Evolutionary conservation across 2,888 invertebrate species (phyloP).

Genomic region (Heteropelma amictum): DNA sequence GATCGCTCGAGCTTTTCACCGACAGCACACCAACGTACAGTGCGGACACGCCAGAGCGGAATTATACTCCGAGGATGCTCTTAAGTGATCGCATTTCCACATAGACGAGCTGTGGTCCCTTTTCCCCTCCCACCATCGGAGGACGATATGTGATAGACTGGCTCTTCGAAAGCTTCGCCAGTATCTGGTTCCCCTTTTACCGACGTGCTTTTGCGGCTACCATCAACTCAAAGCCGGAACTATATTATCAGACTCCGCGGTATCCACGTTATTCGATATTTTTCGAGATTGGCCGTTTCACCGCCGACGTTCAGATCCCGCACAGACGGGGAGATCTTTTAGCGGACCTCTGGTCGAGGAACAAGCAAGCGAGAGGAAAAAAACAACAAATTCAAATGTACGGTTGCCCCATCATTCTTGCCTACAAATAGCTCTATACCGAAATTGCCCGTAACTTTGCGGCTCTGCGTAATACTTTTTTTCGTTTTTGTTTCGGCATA

Average conservation of each 20-base stretch:
- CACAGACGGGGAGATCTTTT: neutral
- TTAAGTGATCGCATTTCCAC: slow-evolving; percentile 78
- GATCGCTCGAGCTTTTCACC: slow-evolving; percentile 64
- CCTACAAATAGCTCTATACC: slow-evolving; percentile 46
- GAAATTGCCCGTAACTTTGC: neutral
- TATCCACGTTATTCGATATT: slow-evolving; percentile 50
- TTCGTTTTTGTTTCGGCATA: neutral
- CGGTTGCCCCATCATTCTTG: slow-evolving; percentile 21
- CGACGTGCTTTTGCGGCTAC: slow-evolving; percentile 26
- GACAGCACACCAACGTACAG: slow-evolving; percentile 60
- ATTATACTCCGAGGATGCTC: slow-evolving; percentile 76
- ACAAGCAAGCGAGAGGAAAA: neutral
- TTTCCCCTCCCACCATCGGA: slow-evolving; percentile 52
- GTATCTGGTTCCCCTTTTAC: slow-evolving; percentile 28
- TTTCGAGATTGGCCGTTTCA: slow-evolving; percentile 54
- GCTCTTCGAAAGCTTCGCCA: slow-evolving; percentile 54
- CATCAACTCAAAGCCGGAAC: slow-evolving; percentile 42
- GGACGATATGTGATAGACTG: slow-evolving; percentile 75
- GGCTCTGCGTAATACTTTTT: too few species aligned
- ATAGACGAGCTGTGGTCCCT: slow-evolving; percentile 74
- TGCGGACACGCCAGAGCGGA: slow-evolving; percentile 64
- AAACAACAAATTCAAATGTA: slow-evolving; percentile 49
- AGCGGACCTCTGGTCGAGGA: slow-evolving; percentile 13
- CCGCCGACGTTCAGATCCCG: slow-evolving; percentile 5
- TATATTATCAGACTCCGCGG: slow-evolving; percentile 56